phyloP scores from a whole-genome alignment of 37 sponge, comb jelly and placozoan genomes.

The Tethya wilhelma region DNA sequence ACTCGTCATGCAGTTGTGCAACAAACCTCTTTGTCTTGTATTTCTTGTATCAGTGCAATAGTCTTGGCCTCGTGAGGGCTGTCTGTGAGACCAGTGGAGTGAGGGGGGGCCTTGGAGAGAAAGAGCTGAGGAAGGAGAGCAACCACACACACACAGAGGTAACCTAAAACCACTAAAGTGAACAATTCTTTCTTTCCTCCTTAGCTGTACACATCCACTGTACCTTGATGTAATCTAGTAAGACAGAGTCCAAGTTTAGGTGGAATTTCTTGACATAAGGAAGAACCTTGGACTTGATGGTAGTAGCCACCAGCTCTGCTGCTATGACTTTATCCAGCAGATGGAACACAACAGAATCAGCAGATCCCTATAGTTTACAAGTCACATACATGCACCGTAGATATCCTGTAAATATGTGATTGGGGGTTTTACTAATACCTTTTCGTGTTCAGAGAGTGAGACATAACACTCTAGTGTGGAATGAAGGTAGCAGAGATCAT shows the following conservation, averaged over 20 bases:
- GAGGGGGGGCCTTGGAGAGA: slow-evolving; percentile 19
- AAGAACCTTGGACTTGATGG: slow-evolving; percentile 28
- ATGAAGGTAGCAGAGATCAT: slow-evolving; percentile 34
- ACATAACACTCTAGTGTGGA: slow-evolving; percentile 23
- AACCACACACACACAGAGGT: not conserved
- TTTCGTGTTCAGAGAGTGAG: slow-evolving; percentile 40
- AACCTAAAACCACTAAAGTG: too few species aligned
- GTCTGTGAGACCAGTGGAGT: slow-evolving; percentile 24
- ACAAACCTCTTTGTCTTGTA: slow-evolving; percentile 39
- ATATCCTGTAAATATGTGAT: too few species aligned
- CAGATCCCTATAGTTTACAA: slow-evolving; percentile 17
- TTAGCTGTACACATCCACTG: too few species aligned
- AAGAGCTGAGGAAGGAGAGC: slow-evolving; percentile 34
- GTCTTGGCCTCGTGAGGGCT: slow-evolving; percentile 61
- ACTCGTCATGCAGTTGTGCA: not conserved
- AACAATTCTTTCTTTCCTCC: too few species aligned
- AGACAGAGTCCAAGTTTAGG: slow-evolving; percentile 29
- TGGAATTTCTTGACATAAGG: slow-evolving; percentile 36
- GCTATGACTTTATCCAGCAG: slow-evolving; percentile 63
- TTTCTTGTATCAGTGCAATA: slow-evolving; percentile 41
- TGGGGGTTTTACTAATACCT: slow-evolving; percentile 34
- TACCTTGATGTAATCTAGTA: slow-evolving; percentile 73
- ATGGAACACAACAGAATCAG: slow-evolving; percentile 46
- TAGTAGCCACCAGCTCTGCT: slow-evolving; percentile 34
- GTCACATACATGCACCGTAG: not conserved